Evolutionary conservation across 1,140 invertebrate genomes (phyloP).

Genomic region (Tetramorium parvispinum): DNA sequence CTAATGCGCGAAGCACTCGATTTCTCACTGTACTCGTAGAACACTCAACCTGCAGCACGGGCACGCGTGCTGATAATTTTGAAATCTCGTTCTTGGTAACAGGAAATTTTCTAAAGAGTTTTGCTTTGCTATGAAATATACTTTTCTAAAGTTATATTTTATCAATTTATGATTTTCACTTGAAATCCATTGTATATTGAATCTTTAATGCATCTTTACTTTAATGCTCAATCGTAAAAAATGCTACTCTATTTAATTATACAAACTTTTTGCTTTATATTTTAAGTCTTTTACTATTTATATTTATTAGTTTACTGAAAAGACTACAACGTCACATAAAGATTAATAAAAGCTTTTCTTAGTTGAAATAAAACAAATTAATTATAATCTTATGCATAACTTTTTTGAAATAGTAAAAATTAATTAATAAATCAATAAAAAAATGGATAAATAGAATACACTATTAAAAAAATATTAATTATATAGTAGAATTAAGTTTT

Average conservation of each 20-base stretch:
- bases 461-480: too few species aligned
- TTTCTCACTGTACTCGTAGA: slow-evolving; percentile 30
- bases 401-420: not conserved
- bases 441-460: not conserved
- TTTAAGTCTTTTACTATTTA: not conserved
- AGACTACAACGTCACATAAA: not conserved
- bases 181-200: not conserved
- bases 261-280: not conserved
- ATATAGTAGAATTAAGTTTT: slow-evolving; percentile 8
- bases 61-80: slow-evolving; percentile 45
- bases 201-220: not conserved
- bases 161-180: not conserved
- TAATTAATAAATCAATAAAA: not conserved
- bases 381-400: not conserved
- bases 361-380: not conserved
- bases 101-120: slow-evolving; percentile 4
- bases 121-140: not conserved
- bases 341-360: not conserved
- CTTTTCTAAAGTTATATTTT: not conserved
- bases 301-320: not conserved
- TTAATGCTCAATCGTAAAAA: not conserved
- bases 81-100: not conserved
- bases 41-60: slow-evolving; percentile 9
- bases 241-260: not conserved
- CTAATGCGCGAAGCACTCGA: slow-evolving; percentile 30